Conservation (phyloP, 2,797 vertebrate genomes). For the Danio jaintianensis region DNA sequence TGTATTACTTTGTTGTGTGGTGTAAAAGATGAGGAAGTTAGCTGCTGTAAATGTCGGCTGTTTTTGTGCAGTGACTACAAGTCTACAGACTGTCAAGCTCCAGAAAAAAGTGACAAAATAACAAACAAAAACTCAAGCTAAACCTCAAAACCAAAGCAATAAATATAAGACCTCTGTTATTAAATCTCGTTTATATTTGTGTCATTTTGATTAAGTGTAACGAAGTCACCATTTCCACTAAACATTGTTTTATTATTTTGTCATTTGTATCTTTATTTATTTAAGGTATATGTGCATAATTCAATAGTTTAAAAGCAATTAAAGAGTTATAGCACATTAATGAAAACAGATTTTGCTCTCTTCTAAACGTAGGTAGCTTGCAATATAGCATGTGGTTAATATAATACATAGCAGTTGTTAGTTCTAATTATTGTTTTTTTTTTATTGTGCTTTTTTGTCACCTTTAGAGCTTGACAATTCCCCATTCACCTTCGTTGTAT, state of each 20-base stretch:
- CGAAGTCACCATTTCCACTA: too few species aligned
- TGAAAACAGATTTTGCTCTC: background rate
- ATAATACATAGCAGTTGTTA: background rate
- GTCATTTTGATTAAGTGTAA: too few species aligned
- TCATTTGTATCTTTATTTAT: too few species aligned
- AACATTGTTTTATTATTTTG: too few species aligned
- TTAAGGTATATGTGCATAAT: background rate
- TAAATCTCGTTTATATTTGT: too few species aligned
- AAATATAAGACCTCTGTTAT: too few species aligned
- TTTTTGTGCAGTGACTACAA: background rate
- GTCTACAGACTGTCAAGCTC: background rate
- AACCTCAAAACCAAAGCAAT: too few species aligned
- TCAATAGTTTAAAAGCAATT: background rate
- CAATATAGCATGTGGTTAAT: background rate
- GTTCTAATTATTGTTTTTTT: background rate
- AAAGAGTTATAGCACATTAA: background rate
- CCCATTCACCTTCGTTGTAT: background rate
- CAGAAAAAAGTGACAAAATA: background rate
- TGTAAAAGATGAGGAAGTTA: background rate
- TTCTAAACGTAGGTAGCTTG: background rate
- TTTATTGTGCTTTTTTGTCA: background rate
- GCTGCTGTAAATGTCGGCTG: background rate
- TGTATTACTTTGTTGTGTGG: background rate
- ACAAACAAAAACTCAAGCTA: too few species aligned
- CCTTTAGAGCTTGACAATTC: slow-evolving; percentile 1